These are phyloP conservation scores for Cantharis lateralis DNA, from an alignment of 2,888 invertebrate genomes.

Conservation along the genomic window DNA sequence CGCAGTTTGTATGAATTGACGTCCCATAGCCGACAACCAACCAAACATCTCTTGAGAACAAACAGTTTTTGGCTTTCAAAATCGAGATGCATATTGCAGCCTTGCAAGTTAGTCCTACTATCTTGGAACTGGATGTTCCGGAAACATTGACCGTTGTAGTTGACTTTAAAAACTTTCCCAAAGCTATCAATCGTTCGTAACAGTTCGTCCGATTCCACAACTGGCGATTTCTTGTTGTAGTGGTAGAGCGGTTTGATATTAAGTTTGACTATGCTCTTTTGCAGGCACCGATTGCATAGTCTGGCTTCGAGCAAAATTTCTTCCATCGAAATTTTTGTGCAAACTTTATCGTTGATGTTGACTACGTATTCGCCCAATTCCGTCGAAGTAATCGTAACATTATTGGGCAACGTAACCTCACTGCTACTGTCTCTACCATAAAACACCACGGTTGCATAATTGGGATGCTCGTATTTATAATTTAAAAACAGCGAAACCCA, in stretches of 20 bases:
- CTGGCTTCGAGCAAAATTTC: conserved; percentile 8
- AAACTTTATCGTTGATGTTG: background rate
- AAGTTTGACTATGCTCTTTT: conserved; percentile 5
- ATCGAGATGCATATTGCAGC: conserved; percentile 9
- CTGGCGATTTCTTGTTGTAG: background rate
- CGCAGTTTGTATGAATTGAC: background rate
- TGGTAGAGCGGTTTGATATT: conserved; percentile 14
- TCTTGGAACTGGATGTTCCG: background rate
- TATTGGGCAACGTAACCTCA: conserved; percentile 16
- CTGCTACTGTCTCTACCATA: conserved; percentile 6
- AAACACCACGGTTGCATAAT: conserved; percentile 26
- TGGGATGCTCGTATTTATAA: conserved; percentile 33
- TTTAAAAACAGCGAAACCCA: conserved; percentile 25
- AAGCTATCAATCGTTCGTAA: conserved; percentile 11
- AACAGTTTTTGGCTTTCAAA: conserved; percentile 19
- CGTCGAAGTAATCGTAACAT: conserved; percentile 3
- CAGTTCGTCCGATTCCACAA: background rate
- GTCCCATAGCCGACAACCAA: conserved; percentile 25
- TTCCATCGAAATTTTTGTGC: conserved; percentile 4
- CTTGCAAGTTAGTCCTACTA: background rate
- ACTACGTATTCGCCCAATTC: conserved; percentile 7
- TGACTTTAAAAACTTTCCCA: conserved; percentile 17
- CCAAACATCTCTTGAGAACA: conserved; percentile 12
- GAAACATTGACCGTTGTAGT: conserved; percentile 18
- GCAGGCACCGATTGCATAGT: conserved; percentile 7